phyloP scores from a whole-genome alignment of 2,113 vertebrate genomes.

The Dipodomys spectabilis region DNA sequence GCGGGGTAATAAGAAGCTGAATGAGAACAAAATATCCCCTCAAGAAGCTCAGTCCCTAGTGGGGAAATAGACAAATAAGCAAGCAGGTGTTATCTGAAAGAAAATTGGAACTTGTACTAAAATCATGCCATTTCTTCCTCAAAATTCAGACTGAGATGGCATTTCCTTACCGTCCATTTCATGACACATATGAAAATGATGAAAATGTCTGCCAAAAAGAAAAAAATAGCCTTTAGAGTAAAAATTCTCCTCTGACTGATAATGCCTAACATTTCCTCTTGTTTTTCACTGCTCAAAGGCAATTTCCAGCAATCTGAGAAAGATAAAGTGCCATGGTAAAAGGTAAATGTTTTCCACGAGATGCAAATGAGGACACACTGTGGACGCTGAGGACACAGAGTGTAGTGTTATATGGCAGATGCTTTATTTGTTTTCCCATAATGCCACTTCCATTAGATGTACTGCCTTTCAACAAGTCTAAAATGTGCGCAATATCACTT shows the following conservation, averaged over 20 bases:
- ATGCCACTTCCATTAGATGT: no score
- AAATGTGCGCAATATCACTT: no score
- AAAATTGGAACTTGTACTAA: constrained; percentile 49
- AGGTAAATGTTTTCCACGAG: no score
- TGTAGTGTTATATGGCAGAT: no score
- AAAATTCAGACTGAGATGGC: not conserved
- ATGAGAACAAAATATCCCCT: not conserved
- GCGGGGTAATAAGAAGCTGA: not conserved
- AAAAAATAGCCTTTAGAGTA: not conserved
- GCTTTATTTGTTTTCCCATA: no score
- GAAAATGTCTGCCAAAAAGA: not conserved
- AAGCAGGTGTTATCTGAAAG: constrained; percentile 23
- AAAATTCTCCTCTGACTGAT: not conserved
- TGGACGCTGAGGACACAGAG: no score
- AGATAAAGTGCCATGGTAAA: not conserved
- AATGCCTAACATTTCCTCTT: constrained; percentile 1
- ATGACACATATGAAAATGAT: not conserved
- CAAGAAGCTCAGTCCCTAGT: not conserved
- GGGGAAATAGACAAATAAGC: not conserved
- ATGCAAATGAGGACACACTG: no score
- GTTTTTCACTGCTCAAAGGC: constrained; percentile 13
- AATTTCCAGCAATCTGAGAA: constrained; percentile 2
- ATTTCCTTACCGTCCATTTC: constrained; percentile 27
- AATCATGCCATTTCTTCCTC: constrained; percentile 44
- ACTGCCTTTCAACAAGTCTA: no score